These are phyloP conservation scores for Apotomis capreana DNA, from an alignment of 2,888 invertebrate species.

Conservation along the genomic window DNA sequence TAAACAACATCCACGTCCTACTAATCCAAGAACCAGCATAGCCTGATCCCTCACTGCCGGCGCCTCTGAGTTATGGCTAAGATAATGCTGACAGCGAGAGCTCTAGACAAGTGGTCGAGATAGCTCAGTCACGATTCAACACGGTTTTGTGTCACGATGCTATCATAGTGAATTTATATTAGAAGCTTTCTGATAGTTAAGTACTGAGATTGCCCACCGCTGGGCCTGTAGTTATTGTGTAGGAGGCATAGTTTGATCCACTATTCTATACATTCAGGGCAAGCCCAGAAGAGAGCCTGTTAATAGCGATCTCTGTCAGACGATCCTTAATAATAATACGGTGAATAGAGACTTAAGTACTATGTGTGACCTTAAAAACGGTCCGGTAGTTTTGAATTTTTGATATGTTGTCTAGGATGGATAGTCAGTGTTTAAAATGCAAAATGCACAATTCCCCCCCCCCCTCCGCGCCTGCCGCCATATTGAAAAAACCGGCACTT, in stretches of 20 bases:
- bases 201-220: neutral
- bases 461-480: too few relatives aligned
- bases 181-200: conserved; percentile 9
- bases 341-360: too few relatives aligned
- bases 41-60: conserved; percentile 1
- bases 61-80: conserved; percentile 10
- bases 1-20: conserved; percentile 27
- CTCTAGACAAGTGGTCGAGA: conserved; percentile 28
- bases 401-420: too few relatives aligned
- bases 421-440: too few relatives aligned
- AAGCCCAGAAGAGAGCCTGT: too few relatives aligned
- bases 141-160: conserved; percentile 31
- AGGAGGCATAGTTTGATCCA: neutral
- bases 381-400: too few relatives aligned
- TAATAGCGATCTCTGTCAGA: too few relatives aligned
- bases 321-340: too few relatives aligned
- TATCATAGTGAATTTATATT: conserved; percentile 25
- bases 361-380: too few relatives aligned
- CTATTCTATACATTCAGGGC: too few relatives aligned
- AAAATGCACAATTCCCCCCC: too few relatives aligned
- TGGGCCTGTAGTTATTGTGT: neutral
- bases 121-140: conserved; percentile 31
- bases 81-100: conserved; percentile 18
- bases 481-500: too few relatives aligned
- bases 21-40: conserved; percentile 14